Conservation (phyloP, 2,113 vertebrate species). For the Tympanuchus pallidicinctus region DNA sequence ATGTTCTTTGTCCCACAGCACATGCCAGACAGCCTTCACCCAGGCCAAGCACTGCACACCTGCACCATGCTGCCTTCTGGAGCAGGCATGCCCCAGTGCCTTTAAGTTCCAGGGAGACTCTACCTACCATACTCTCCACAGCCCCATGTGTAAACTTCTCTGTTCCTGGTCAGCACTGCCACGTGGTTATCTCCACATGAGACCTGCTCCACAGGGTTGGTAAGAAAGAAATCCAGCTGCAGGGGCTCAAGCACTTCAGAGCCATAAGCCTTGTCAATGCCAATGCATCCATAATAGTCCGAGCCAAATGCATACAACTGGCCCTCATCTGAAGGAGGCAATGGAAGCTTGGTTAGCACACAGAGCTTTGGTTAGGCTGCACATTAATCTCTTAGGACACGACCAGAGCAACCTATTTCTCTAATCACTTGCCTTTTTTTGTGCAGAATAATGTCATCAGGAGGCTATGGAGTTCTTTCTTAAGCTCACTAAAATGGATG, state of each 20-base stretch:
- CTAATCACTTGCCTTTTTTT: neutral
- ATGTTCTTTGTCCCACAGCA: neutral
- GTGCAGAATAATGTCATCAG: neutral
- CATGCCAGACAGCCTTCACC: neutral
- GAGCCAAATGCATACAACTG: slow-evolving; percentile 98
- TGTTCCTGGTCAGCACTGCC: slow-evolving; percentile 88
- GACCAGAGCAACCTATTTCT: neutral
- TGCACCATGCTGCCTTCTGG: neutral
- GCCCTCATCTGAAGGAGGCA: slow-evolving; percentile 87
- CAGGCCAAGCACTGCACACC: neutral
- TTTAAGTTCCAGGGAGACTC: neutral
- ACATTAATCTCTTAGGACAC: neutral
- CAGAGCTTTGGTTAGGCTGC: neutral
- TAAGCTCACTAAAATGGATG: neutral
- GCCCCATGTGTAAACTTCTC: slow-evolving; percentile 94
- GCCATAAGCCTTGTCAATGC: slow-evolving; percentile 84
- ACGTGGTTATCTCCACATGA: slow-evolving; percentile 98
- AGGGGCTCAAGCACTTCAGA: slow-evolving; percentile 90
- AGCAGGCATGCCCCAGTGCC: neutral
- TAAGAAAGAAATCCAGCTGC: slow-evolving; percentile 91
- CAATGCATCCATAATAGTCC: slow-evolving; percentile 97
- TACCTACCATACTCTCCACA: slow-evolving; percentile 93
- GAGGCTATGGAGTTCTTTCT: neutral
- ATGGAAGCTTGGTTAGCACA: slow-evolving; percentile 14
- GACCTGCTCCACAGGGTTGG: slow-evolving; percentile 89